A percentile compares a stretch with the other conserved stretches of the same genome.
Evolutionary conservation across 2,797 vertebrate species (phyloP).

Genomic region (Chelidonichthys spinosus): DNA sequence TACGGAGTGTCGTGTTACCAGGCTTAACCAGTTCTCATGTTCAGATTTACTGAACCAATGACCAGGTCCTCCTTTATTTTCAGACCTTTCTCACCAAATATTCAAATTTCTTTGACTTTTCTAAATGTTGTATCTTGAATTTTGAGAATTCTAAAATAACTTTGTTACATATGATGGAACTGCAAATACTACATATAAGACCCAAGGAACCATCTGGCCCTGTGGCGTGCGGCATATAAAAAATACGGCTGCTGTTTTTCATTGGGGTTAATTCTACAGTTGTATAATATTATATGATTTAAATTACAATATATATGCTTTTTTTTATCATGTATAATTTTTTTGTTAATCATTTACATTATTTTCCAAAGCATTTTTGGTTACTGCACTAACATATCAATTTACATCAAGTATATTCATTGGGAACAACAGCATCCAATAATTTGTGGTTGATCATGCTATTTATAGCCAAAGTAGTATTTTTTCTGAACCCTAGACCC

Average conservation of each 20-base stretch:
- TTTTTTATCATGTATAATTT: background rate
- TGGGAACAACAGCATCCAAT: background rate
- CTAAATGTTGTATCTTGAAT: background rate
- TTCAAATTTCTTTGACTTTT: background rate
- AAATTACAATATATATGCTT: background rate
- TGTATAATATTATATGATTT: too few species aligned
- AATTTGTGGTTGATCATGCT: background rate
- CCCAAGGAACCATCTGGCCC: background rate
- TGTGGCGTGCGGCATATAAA: background rate
- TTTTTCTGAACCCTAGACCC: background rate
- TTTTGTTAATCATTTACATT: background rate
- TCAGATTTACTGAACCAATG: background rate
- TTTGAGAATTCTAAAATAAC: background rate
- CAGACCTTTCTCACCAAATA: background rate
- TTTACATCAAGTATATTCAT: background rate
- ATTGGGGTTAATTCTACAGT: too few species aligned
- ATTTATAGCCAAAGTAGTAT: background rate
- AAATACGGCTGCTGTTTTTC: too few species aligned
- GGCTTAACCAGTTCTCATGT: background rate
- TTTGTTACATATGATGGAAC: background rate
- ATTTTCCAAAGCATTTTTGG: background rate
- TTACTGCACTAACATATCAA: background rate
- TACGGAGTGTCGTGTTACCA: constrained; percentile 19
- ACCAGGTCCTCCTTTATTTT: background rate
- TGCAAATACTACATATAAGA: background rate